phyloP scores from a whole-genome alignment of 2,888 invertebrate species.

The Lasioglossum vierecki region DNA sequence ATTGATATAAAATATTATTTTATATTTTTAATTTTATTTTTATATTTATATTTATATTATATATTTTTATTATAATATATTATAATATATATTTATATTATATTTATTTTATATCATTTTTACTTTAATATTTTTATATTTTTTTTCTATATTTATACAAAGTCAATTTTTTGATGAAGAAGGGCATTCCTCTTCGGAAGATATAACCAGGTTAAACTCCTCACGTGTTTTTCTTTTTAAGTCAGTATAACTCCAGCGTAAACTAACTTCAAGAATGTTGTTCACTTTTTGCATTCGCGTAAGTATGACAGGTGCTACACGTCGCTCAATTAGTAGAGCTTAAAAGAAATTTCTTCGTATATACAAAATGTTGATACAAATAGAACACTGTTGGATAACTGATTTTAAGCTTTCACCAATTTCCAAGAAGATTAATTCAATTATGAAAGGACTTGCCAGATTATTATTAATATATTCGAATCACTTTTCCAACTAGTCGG shows the following conservation, averaged over 20 bases:
- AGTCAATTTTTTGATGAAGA: background rate
- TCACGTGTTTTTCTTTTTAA: background rate
- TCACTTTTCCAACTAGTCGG: background rate
- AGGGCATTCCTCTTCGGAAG: background rate
- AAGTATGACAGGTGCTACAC: background rate
- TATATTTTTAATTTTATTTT: too few species aligned
- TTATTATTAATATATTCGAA: background rate
- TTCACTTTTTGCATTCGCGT: background rate
- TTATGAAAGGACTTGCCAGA: background rate
- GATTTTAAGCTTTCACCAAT: background rate
- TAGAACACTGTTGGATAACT: too few species aligned
- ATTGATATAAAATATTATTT: too few species aligned
- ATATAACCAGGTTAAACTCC: background rate
- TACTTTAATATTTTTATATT: too few species aligned
- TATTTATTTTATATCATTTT: too few species aligned
- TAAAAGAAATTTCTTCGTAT: background rate
- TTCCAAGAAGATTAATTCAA: background rate
- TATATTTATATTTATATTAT: background rate
- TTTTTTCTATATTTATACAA: background rate
- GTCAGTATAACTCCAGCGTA: background rate
- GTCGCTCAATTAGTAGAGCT: background rate
- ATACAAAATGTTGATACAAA: background rate
- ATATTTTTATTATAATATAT: too few species aligned
- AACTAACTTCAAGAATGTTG: background rate
- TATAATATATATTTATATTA: background rate